Percentiles rank a stretch among this genome's conserved stretches.
phyloP scores from a whole-genome alignment of 2,113 vertebrate genomes.

The Dipodomys merriami region DNA sequence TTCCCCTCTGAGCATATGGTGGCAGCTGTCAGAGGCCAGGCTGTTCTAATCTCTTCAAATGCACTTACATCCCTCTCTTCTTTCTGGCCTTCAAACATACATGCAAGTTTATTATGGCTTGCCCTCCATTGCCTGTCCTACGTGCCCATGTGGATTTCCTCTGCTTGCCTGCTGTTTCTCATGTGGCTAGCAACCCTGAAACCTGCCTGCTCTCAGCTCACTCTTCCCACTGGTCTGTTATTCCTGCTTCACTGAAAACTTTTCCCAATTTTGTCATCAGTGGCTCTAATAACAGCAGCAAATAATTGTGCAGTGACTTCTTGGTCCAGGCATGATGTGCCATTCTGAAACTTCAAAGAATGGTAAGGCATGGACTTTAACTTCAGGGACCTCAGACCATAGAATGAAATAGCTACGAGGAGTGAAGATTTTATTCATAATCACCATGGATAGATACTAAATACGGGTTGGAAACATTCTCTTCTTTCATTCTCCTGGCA shows the following conservation, averaged over 20 bases:
- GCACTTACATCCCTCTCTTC: background rate
- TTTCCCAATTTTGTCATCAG: constrained; percentile 13
- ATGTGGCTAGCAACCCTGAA: background rate
- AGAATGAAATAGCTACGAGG: background rate
- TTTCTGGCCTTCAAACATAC: background rate
- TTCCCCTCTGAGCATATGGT: background rate
- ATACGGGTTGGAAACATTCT: background rate
- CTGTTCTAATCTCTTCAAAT: background rate
- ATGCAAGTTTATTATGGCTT: background rate
- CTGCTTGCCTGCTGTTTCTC: background rate
- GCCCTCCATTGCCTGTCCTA: background rate
- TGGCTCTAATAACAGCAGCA: constrained; percentile 47
- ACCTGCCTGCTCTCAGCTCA: background rate
- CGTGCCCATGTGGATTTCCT: background rate
- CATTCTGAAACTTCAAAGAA: background rate
- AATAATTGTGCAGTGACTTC: background rate
- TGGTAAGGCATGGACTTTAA: background rate
- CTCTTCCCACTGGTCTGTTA: background rate
- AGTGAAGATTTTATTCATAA: background rate
- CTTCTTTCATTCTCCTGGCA: background rate
- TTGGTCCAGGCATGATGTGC: background rate
- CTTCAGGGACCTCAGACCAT: background rate
- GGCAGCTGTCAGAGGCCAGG: background rate
- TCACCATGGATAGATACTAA: background rate
- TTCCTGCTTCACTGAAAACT: background rate